Conservation (phyloP, 2,113 vertebrate species). For the Gymnocephalus cernua region DNA sequence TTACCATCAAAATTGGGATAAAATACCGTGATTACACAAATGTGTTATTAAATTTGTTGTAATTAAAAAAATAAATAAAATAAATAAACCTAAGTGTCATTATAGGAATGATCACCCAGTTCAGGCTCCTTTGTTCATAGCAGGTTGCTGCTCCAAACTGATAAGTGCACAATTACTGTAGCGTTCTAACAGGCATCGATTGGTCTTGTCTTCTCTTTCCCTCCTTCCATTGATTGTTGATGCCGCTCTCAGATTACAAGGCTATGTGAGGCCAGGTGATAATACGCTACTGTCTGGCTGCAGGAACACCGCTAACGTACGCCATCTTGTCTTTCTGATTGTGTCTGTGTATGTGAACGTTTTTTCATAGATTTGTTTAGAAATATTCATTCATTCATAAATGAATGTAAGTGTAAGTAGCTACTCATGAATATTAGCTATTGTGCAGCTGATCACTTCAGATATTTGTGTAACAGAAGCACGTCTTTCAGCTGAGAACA, state of each 20-base stretch:
- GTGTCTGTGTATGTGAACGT: conserved; percentile 24
- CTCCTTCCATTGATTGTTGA: conserved; percentile 77
- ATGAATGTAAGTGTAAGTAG: background rate
- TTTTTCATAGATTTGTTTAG: background rate
- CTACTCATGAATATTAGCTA: background rate
- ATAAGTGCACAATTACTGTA: conserved; percentile 74
- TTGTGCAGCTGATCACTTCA: conserved; percentile 12
- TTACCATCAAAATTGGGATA: background rate
- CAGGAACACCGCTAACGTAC: conserved; percentile 29
- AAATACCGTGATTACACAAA: background rate
- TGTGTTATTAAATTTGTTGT: background rate
- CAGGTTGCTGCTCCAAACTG: conserved; percentile 58
- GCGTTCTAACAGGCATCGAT: conserved; percentile 76
- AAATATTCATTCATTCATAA: conserved; percentile 5
- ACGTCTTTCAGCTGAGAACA: conserved; percentile 7
- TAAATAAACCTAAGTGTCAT: conserved; percentile 23
- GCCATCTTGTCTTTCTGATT: conserved; percentile 11
- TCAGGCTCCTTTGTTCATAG: conserved; percentile 55
- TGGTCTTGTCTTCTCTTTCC: conserved; percentile 71
- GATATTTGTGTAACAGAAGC: conserved; percentile 9
- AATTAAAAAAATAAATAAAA: conserved; percentile 14
- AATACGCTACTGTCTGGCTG: conserved; percentile 56
- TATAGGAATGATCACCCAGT: conserved; percentile 19
- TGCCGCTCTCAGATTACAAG: conserved; percentile 72
- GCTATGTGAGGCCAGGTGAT: conserved; percentile 69